Base-by-base conservation (phyloP, 2,113 vertebrate genomes). In the Anarrhichthys ocellatus region DNA sequence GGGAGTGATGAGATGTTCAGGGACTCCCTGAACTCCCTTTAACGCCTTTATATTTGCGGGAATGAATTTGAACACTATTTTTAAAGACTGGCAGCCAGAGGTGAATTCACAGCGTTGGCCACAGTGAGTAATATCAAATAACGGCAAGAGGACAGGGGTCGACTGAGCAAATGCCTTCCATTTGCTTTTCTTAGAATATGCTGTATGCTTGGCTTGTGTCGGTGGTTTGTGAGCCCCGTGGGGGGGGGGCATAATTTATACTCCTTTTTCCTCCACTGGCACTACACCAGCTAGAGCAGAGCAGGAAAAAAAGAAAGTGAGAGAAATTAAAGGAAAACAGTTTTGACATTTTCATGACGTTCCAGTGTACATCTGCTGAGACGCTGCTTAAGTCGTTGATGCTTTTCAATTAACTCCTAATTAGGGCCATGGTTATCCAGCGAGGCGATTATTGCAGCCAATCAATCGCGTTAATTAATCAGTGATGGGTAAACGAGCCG, bases 321-420 rank as follows among this genome's bases (percentile, higher is more conserved):
- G 46, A 59, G 27, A 56, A 20, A 48, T 15, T 15, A 73, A 84
- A 80, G 81, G 69, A 76, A 74, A 83, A 72, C 66, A 5, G 18
- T 76, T 70, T 72, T 61, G 11, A 63, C 77, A 71, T 65, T 73
- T 85, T 67, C 36, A 42, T 18, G 40, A 72, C 54, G 71, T 67
- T 88, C 36, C 38, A 14, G 65, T 73, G 44, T 76, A n/a, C 78
- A 71, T 90, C 74, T 82, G 64, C 71, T 22, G 73, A 71, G 36
- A 62, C 0, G 1, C 82, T 82, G 54, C 81, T 91, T 85, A 73
- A 88, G 76, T 78, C 78, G 81, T 84, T 86, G 83, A 91, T 92
- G 83, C 86, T 88, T 90, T 91, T 90, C 85, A 92, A 88, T 94
- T 91, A 92, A 71, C 83, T 82, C 73, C 85, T 91, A 87, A 94